These are phyloP conservation scores for Anoura caudifer DNA, from an alignment of 2,113 vertebrate genomes.

Conservation along the genomic window DNA sequence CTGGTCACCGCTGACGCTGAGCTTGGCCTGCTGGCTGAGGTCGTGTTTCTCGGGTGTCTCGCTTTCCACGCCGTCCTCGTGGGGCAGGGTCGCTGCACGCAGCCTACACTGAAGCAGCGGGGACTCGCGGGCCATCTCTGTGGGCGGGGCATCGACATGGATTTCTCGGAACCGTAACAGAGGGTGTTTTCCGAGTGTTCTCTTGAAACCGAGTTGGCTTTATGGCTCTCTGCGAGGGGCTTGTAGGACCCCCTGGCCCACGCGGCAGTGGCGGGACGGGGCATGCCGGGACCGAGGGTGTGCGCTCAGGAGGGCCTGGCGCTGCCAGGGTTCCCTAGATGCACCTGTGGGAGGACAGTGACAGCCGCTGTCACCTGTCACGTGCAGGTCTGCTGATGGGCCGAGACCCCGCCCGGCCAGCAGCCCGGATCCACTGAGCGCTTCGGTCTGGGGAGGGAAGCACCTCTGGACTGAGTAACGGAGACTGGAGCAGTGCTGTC, in stretches of 20 bases:
- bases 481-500: not conserved
- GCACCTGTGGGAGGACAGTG: not conserved
- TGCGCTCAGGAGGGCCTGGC: accelerated
- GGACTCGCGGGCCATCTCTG: no score
- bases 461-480: not conserved
- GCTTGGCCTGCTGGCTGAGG: not conserved
- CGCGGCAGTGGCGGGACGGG: no score
- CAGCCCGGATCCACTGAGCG: no score
- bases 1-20: not conserved
- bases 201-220: not conserved
- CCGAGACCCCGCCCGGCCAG: not conserved
- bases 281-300: accelerated
- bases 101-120: not conserved
- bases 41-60: not conserved
- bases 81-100: not conserved
- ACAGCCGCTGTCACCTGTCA: no score
- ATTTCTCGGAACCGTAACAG: not conserved
- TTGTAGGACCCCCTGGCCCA: no score
- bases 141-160: not conserved
- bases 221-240: not conserved
- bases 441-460: not conserved
- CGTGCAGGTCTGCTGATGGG: no score
- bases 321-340: not conserved
- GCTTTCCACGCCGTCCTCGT: not conserved
- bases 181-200: not conserved